Conservation (phyloP, 2,113 vertebrate genomes). For the Hemiprocne comata region DNA sequence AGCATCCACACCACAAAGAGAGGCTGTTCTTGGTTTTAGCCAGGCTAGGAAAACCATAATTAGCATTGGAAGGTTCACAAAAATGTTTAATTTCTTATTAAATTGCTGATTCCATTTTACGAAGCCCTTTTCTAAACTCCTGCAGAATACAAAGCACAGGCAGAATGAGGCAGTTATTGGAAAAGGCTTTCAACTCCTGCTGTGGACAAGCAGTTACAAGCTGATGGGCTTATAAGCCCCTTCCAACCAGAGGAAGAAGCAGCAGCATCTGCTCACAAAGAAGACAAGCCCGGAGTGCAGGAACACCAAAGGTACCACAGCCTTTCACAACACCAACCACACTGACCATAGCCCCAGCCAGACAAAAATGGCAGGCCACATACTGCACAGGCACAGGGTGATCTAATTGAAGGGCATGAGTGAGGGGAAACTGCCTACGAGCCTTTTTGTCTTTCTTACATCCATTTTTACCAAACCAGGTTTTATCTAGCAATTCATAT, state of each 20-base stretch:
- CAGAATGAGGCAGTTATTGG: not conserved
- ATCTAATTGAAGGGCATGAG: not conserved
- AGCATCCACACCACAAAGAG: conserved; percentile 11
- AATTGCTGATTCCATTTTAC: conserved; percentile 17
- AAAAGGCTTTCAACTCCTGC: not conserved
- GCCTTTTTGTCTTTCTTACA: not conserved
- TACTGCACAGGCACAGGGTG: not conserved
- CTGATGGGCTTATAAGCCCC: not conserved
- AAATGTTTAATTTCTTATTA: conserved; percentile 53
- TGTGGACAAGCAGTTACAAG: not conserved
- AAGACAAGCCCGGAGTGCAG: accelerated
- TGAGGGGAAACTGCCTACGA: not conserved
- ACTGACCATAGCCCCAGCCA: not conserved
- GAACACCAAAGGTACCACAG: not conserved
- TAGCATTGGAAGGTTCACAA: conserved; percentile 42
- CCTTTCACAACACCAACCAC: not conserved
- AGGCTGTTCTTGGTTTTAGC: not conserved
- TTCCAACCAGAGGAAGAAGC: not conserved
- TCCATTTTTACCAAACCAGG: not conserved
- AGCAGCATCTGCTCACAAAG: not conserved
- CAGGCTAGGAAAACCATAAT: conserved; percentile 40
- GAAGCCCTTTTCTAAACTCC: conserved; percentile 16
- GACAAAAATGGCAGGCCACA: not conserved
- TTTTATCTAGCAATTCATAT: not conserved
- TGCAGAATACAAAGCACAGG: not conserved